Conservation (phyloP, 2,113 vertebrate species). For the Catharus bicknelli region DNA sequence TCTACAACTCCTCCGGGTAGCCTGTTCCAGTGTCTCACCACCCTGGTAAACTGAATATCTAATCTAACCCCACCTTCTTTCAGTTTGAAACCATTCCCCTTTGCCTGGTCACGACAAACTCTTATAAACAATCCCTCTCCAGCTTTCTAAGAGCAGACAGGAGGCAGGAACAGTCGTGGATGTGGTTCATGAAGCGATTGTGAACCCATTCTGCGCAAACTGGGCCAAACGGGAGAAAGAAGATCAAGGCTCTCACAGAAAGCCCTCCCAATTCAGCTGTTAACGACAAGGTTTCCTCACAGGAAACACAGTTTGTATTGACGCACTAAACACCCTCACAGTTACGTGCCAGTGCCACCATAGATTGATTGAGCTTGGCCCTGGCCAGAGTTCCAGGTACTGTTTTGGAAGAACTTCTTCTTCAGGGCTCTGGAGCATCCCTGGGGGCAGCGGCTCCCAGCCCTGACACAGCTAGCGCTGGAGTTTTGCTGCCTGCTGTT, state of each 20-base stretch:
- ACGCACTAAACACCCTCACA: rapidly evolving
- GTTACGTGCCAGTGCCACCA: rapidly evolving
- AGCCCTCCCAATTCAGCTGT: neutral
- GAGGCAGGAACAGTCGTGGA: neutral
- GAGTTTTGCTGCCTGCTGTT: neutral
- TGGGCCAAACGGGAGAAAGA: rapidly evolving
- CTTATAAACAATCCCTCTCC: neutral
- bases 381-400: neutral
- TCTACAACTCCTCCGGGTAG: neutral
- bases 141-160: neutral
- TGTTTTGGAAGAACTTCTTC: neutral
- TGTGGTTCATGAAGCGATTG: rapidly evolving
- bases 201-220: neutral
- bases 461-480: neutral
- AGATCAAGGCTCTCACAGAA: rapidly evolving
- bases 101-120: too few species aligned
- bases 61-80: neutral
- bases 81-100: neutral
- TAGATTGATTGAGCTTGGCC: neutral
- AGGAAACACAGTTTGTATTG: neutral
- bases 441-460: neutral
- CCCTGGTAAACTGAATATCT: neutral
- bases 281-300: neutral
- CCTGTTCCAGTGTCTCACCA: neutral
- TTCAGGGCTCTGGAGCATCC: neutral